Percentiles rank a stretch among this genome's conserved stretches.
Evolutionary conservation across 2,113 vertebrate genomes (phyloP).

Genomic region (Tylochromis polylepis): DNA sequence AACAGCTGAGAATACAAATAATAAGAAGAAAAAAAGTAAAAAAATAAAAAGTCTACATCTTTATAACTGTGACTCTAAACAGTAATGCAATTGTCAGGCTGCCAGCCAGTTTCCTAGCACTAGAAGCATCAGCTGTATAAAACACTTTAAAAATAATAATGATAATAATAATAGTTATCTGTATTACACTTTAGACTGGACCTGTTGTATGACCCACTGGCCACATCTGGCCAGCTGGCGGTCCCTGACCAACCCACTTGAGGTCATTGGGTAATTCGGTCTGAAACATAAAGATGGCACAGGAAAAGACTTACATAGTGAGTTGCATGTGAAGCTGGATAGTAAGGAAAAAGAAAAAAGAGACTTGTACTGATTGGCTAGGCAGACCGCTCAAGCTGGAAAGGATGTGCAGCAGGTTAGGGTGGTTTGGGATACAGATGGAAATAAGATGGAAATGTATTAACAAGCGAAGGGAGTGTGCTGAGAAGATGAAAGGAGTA

Average conservation of each 20-base stretch:
- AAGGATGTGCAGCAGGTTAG: too few relatives aligned
- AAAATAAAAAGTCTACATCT: not conserved
- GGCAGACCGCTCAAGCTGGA: too few relatives aligned
- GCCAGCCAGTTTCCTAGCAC: not conserved
- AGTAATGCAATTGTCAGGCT: not conserved
- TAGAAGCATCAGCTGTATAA: not conserved
- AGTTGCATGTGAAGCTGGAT: not conserved
- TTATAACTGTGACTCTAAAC: not conserved
- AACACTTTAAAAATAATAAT: not conserved
- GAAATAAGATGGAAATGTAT: not conserved
- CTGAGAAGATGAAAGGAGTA: not conserved
- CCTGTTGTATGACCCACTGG: not conserved
- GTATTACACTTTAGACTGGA: not conserved
- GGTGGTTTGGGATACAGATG: not conserved
- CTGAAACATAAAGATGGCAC: not conserved
- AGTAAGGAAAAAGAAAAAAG: not conserved
- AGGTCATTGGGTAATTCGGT: not conserved
- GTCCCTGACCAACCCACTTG: not conserved
- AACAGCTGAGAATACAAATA: not conserved
- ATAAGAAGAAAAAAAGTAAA: not conserved
- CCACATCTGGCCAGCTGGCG: not conserved
- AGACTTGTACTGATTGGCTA: not conserved
- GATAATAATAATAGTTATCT: not conserved
- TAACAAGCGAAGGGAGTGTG: not conserved
- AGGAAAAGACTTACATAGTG: not conserved